Evolutionary conservation across 2,797 vertebrate genomes (phyloP).

Genomic region (Phoebastria nigripes): DNA sequence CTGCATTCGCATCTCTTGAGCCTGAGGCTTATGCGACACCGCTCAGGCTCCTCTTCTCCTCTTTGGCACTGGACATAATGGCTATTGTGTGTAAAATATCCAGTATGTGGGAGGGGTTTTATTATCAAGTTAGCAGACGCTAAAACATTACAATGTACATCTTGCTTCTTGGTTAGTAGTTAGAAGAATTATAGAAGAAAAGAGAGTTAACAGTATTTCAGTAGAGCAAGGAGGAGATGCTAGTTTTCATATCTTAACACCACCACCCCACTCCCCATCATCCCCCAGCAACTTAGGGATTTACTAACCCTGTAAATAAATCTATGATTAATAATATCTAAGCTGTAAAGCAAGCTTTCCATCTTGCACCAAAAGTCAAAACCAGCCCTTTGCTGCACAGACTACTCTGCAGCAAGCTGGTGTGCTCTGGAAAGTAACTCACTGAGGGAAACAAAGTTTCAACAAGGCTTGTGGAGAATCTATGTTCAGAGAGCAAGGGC

Average conservation of each 20-base stretch:
- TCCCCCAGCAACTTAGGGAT: neutral
- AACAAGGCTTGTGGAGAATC: neutral
- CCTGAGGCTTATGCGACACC: accelerated
- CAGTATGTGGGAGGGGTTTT: neutral
- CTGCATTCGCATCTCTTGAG: neutral
- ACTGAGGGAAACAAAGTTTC: neutral
- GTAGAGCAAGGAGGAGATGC: neutral
- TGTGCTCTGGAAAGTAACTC: neutral
- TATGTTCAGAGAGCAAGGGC: neutral
- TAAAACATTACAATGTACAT: neutral
- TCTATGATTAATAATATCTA: neutral
- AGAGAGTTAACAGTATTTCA: neutral
- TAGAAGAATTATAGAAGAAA: neutral
- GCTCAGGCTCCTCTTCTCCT: neutral
- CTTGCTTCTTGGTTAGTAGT: neutral
- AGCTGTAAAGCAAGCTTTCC: neutral
- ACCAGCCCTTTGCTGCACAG: neutral
- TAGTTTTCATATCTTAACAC: neutral
- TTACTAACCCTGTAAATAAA: neutral
- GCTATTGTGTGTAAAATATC: neutral
- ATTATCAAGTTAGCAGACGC: neutral
- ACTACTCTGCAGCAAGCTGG: neutral
- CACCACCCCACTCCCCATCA: too few species aligned
- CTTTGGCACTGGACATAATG: neutral
- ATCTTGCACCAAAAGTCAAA: neutral